Percentiles rank a stretch among this genome's conserved stretches.
These are phyloP conservation scores for Sakesphorus luctuosus DNA, from an alignment of 2,113 vertebrate genomes.

Conservation along the genomic window DNA sequence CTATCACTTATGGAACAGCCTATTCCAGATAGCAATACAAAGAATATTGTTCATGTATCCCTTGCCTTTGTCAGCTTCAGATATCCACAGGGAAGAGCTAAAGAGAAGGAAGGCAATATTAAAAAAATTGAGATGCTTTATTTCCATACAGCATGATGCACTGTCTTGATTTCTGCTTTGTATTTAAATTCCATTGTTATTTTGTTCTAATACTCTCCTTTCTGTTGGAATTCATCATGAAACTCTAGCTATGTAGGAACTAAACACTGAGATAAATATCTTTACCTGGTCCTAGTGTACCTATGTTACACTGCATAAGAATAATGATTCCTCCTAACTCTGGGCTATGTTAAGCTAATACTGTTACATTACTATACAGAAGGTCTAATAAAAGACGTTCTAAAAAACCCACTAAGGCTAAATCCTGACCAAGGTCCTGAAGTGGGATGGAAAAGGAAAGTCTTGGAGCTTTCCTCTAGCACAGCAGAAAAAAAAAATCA, in stretches of 20 bases:
- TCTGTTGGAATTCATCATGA: not conserved
- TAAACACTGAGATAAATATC: not conserved
- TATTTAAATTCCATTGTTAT: not conserved
- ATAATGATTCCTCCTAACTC: not conserved
- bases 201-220: not conserved
- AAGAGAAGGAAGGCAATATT: not conserved
- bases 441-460: not conserved
- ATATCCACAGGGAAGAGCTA: not conserved
- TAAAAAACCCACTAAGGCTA: not conserved
- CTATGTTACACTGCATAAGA: not conserved
- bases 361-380: not conserved
- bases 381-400: not conserved
- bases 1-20: not conserved
- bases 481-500: not conserved
- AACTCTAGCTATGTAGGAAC: not conserved
- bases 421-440: not conserved
- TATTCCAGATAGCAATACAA: not conserved
- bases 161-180: not conserved
- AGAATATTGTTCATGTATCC: not conserved
- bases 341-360: not conserved
- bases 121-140: not conserved
- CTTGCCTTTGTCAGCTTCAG: not conserved
- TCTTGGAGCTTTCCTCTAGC: not conserved
- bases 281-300: not conserved
- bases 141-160: not conserved